Conservation (phyloP, 2,797 vertebrate genomes). For the Acrocephalus scirpaceus region DNA sequence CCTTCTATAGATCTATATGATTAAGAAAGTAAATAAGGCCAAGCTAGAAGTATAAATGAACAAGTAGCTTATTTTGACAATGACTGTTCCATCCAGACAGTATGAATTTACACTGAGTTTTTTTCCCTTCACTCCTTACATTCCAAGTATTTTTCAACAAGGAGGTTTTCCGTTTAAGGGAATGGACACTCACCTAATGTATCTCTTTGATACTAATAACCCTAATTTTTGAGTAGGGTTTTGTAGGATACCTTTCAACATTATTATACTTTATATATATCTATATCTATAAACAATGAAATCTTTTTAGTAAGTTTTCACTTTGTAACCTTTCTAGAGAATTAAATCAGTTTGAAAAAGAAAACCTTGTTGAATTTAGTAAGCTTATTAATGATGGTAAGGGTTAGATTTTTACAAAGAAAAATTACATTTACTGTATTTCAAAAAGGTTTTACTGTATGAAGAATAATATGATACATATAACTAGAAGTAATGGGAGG, state of each 20-base stretch:
- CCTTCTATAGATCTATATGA: background rate
- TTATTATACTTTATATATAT: background rate
- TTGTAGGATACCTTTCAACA: background rate
- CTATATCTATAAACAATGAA: background rate
- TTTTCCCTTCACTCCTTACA: background rate
- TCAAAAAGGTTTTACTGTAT: constrained; percentile 1
- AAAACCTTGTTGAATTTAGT: background rate
- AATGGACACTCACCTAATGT: background rate
- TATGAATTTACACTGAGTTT: background rate
- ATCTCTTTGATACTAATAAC: background rate
- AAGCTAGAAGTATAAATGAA: background rate
- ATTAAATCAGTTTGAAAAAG: background rate
- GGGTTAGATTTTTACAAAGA: background rate
- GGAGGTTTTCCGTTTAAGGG: background rate
- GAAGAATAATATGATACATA: background rate
- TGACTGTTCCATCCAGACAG: background rate
- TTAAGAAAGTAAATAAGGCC: background rate
- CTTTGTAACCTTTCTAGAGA: background rate
- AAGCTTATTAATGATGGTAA: background rate
- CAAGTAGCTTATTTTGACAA: background rate
- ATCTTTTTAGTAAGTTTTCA: background rate
- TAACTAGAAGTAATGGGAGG: constrained; percentile 43
- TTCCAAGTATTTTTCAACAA: background rate
- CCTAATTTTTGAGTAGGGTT: background rate
- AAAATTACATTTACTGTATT: constrained; percentile 19